Conservation (phyloP, 1,140 invertebrate species). For the Cotesia vestalis region DNA sequence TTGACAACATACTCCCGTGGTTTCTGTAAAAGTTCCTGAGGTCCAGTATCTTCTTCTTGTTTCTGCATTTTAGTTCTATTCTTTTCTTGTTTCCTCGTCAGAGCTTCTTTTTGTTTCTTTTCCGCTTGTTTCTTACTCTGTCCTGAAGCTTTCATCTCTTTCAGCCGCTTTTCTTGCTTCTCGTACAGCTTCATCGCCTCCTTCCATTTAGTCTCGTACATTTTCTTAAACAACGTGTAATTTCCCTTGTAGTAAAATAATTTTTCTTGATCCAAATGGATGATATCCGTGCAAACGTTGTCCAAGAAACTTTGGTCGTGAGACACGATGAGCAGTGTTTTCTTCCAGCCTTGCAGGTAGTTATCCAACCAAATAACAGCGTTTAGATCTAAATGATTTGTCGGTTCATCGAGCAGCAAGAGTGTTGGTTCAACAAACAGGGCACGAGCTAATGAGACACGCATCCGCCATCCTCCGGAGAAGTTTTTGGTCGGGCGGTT, state of each 20-base stretch:
- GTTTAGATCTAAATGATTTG: slow-evolving; percentile 94
- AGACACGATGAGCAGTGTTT: slow-evolving; percentile 96
- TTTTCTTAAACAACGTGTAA: slow-evolving; percentile 99
- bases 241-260: slow-evolving; percentile 98
- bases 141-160: slow-evolving; percentile 93
- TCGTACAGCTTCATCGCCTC: slow-evolving; percentile 98
- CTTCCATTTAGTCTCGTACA: slow-evolving; percentile 94
- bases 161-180: slow-evolving; percentile 95
- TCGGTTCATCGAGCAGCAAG: slow-evolving; percentile 96
- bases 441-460: slow-evolving; percentile 92
- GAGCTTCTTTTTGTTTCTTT: slow-evolving; percentile 89
- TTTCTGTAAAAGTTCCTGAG: slow-evolving; percentile 83
- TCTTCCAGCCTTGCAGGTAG: slow-evolving; percentile 97
- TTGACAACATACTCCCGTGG: slow-evolving; percentile 97
- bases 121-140: slow-evolving; percentile 95
- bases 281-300: slow-evolving; percentile 98
- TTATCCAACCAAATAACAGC: slow-evolving; percentile 99
- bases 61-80: slow-evolving; percentile 82
- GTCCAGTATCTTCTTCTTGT: slow-evolving; percentile 81
- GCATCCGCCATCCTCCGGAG: slow-evolving; percentile 98
- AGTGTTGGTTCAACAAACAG: slow-evolving; percentile 93
- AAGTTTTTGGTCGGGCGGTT: slow-evolving; percentile 93
- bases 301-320: slow-evolving; percentile 99
- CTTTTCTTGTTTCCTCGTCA: slow-evolving; percentile 95
- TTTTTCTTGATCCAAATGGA: slow-evolving; percentile 95